A percentile compares a stretch with the other conserved stretches of the same genome.
Evolutionary conservation across 2,797 vertebrate genomes (phyloP).

Genomic region (Oceanodroma leucorhoa): DNA sequence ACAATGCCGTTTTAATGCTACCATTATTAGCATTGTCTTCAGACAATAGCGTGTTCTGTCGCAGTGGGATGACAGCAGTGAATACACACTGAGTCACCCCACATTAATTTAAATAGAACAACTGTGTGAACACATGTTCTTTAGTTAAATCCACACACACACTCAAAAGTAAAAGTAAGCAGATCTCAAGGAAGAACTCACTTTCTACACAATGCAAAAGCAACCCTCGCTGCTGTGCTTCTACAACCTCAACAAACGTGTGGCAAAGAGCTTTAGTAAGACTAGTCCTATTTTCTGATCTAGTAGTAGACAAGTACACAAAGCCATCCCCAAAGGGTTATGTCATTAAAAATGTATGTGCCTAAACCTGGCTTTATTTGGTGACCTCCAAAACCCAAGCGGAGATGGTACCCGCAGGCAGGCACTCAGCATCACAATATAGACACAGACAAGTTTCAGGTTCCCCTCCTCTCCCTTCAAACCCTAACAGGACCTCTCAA

Average conservation of each 20-base stretch:
- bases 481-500: not conserved
- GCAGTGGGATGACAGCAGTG: not conserved
- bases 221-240: not conserved
- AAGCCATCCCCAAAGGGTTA: not conserved
- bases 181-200: not conserved
- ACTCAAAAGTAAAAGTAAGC: not conserved
- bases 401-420: rapidly evolving
- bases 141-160: not conserved
- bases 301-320: not conserved
- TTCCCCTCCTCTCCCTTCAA: not conserved
- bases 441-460: not conserved
- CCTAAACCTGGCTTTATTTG: not conserved
- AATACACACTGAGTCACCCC: constrained; percentile 27
- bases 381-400: not conserved
- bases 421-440: rapidly evolving
- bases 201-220: not conserved
- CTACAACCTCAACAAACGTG: not conserved
- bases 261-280: not conserved
- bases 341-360: not conserved
- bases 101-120: not conserved
- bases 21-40: constrained; percentile 24
- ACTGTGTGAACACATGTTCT: constrained; percentile 7
- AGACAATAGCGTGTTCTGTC: not conserved
- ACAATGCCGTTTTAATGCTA: not conserved
- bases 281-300: not conserved